Conservation (phyloP, 2,113 vertebrate genomes). For the Bambusicola thoracicus region DNA sequence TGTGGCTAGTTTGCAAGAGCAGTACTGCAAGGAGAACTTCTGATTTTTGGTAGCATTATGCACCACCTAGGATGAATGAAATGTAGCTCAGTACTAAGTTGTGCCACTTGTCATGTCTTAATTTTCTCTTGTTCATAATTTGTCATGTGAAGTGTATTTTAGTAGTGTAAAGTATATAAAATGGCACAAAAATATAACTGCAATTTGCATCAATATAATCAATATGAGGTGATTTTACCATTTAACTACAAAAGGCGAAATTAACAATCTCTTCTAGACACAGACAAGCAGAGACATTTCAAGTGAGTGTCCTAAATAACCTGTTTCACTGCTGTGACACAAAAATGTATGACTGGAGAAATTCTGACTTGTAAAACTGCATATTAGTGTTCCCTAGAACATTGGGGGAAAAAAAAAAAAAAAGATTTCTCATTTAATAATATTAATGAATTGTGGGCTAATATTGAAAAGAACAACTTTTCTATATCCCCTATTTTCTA, state of each 20-base stretch:
- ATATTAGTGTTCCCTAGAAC: background rate
- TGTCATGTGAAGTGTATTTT: background rate
- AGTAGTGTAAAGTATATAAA: background rate
- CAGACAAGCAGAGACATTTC: background rate
- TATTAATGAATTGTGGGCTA: background rate
- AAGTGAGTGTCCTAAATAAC: background rate
- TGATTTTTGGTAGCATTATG: background rate
- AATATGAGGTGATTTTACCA: background rate
- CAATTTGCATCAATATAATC: background rate
- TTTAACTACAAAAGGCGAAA: background rate
- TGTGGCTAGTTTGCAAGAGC: background rate
- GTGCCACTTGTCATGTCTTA: background rate
- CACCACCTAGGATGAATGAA: background rate
- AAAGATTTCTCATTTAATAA: background rate
- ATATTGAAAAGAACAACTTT: background rate
- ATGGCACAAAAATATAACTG: background rate
- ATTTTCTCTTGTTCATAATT: background rate
- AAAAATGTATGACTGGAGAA: background rate
- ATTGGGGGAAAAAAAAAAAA: rapidly evolving
- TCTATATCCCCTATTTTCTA: background rate
- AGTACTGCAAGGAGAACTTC: background rate
- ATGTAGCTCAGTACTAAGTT: background rate
- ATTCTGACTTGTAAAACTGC: background rate
- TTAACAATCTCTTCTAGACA: background rate
- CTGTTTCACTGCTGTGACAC: background rate